Conservation (phyloP, 2,113 vertebrate species). For the Myotis lucifugus region DNA sequence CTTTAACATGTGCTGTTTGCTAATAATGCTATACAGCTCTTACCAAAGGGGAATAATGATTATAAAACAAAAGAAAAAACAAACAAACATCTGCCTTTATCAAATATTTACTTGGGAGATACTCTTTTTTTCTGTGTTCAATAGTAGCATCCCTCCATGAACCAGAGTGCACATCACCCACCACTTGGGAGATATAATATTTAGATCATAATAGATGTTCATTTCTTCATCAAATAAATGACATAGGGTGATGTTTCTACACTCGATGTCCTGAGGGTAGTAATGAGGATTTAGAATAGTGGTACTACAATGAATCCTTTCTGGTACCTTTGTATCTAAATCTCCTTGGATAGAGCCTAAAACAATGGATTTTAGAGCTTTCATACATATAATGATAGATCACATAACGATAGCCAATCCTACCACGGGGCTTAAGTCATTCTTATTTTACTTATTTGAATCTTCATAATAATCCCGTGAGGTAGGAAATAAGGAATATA, state of each 20-base stretch:
- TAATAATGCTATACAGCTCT: not conserved
- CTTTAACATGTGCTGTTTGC: not conserved
- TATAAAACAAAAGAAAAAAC: not conserved
- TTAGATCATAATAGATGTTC: not conserved
- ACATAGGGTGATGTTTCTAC: not conserved
- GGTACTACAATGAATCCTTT: not conserved
- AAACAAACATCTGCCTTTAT: not conserved
- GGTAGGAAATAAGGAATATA: not conserved
- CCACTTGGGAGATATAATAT: not conserved
- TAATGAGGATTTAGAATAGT: not conserved
- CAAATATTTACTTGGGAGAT: not conserved
- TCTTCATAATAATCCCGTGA: not conserved
- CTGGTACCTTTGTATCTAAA: not conserved
- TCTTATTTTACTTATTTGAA: not conserved
- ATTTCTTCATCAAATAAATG: constrained; percentile 6
- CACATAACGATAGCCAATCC: not conserved
- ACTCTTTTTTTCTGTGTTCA: not conserved
- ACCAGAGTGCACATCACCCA: not conserved
- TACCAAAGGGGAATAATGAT: not conserved
- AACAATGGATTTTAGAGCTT: not conserved
- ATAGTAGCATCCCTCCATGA: not conserved
- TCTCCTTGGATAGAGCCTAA: not conserved
- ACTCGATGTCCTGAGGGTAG: not conserved
- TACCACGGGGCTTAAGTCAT: not conserved
- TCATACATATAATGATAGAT: not conserved